Conservation (phyloP, 1,140 invertebrate species). For the Choristoneura fumiferana region DNA sequence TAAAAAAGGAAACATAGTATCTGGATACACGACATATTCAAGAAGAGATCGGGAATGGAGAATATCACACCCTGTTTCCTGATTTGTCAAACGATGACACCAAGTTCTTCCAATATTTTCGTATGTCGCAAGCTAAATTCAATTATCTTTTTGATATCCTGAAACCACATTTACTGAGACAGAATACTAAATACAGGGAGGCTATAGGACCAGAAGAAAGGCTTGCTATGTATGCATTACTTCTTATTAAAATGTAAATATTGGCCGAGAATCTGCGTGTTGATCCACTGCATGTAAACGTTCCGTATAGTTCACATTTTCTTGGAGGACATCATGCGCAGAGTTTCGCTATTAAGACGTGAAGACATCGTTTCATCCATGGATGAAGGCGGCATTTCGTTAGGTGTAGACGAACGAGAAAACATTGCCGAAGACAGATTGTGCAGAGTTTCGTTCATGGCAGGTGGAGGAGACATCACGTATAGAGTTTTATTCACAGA, state of each 20-base stretch:
- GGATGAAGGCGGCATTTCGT: too few species aligned
- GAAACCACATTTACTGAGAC: constrained; percentile 12
- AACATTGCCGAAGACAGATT: too few species aligned
- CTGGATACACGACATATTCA: constrained; percentile 28
- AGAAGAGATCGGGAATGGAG: constrained; percentile 27
- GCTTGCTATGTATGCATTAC: constrained; percentile 7
- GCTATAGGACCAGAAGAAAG: constrained; percentile 16
- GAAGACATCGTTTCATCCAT: too few species aligned
- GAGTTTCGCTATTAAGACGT: background rate
- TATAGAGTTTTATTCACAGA: too few species aligned
- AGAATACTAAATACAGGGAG: constrained; percentile 13
- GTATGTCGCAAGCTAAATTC: constrained; percentile 26
- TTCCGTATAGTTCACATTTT: background rate
- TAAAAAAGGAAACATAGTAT: constrained; percentile 25
- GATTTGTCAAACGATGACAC: constrained; percentile 24
- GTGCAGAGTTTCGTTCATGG: too few species aligned
- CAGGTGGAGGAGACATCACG: too few species aligned
- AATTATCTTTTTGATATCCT: constrained; percentile 19
- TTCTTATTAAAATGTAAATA: constrained; percentile 16
- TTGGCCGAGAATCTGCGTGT: constrained; percentile 4
- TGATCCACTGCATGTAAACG: background rate
- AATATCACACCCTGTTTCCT: constrained; percentile 27
- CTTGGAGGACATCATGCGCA: background rate
- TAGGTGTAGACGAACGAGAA: too few species aligned
- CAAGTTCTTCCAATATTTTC: constrained; percentile 28